phyloP scores from a whole-genome alignment of 2,113 vertebrate genomes.

The Leucoraja erinaceus region DNA sequence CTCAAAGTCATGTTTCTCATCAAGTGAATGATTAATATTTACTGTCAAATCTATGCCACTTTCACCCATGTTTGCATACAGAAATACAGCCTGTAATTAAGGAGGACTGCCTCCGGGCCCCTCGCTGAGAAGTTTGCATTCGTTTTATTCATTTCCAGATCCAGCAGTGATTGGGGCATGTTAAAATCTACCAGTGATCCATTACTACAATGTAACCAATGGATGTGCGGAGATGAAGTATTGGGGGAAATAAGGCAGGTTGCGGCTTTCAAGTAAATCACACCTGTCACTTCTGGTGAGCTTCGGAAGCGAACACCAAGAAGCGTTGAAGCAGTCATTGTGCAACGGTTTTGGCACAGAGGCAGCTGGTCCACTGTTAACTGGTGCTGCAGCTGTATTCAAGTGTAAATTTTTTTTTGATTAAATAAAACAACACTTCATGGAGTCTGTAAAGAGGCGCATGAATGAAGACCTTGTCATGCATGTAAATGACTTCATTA shows the following conservation, averaged over 20 bases:
- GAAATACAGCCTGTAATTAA: slow-evolving; percentile 50
- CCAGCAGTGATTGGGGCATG: slow-evolving; percentile 21
- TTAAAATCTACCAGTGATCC: slow-evolving; percentile 31
- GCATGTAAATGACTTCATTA: slow-evolving; percentile 65
- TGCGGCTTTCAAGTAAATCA: slow-evolving; percentile 26
- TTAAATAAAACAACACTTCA: slow-evolving; percentile 58
- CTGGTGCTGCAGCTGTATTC: slow-evolving; percentile 47
- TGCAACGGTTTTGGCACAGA: neutral
- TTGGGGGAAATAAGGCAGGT: neutral
- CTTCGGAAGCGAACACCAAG: slow-evolving; percentile 31
- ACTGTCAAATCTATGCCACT: slow-evolving; percentile 39
- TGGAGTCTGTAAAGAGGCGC: slow-evolving; percentile 54
- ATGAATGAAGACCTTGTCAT: slow-evolving; percentile 49
- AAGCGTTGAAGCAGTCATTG: slow-evolving; percentile 38
- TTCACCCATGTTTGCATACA: slow-evolving; percentile 44
- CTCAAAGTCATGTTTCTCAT: slow-evolving; percentile 41
- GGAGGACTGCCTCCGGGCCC: slow-evolving; percentile 40
- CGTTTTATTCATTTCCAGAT: neutral
- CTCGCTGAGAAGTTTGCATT: neutral
- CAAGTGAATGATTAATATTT: slow-evolving; percentile 43
- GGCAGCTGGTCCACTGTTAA: slow-evolving; percentile 39
- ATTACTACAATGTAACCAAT: neutral
- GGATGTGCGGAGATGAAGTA: neutral
- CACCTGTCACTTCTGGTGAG: slow-evolving; percentile 33
- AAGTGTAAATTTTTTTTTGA: slow-evolving; percentile 67